Percentiles rank a stretch among this genome's conserved stretches.
Conservation (phyloP, 2,888 invertebrate species). For the Heliconius charithonia region DNA sequence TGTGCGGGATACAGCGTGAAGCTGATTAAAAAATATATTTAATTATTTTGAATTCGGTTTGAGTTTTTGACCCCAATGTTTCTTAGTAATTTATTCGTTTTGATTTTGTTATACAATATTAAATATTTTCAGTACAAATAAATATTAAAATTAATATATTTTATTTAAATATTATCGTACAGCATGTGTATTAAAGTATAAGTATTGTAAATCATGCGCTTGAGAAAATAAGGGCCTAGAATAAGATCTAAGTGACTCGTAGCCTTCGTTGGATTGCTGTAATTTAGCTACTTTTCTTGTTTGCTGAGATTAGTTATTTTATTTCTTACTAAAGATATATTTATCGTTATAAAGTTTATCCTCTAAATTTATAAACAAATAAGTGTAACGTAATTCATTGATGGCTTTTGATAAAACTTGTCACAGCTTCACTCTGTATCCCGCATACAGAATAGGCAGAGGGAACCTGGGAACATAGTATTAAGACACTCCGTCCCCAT, state of each 20-base stretch:
- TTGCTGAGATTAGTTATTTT: not conserved
- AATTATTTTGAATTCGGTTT: no score
- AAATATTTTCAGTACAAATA: no score
- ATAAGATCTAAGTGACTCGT: not conserved
- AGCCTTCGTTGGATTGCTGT: not conserved
- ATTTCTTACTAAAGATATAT: not conserved
- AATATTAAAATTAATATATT: not conserved
- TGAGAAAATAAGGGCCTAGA: not conserved
- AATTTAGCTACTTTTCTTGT: not conserved
- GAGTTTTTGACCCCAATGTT: no score
- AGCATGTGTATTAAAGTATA: not conserved
- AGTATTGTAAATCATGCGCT: not conserved
- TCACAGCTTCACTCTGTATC: no score
- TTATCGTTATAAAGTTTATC: not conserved
- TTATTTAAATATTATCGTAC: not conserved
- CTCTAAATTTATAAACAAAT: no score
- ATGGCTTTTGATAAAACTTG: conserved; percentile 3
- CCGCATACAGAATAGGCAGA: no score
- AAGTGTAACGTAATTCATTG: not conserved
- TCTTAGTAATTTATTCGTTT: no score
- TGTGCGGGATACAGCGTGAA: no score
- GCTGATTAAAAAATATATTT: no score
- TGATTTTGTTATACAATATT: no score
- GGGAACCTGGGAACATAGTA: no score
- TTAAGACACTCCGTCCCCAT: no score